A percentile compares a stretch with the other conserved stretches of the same genome.
phyloP scores from a whole-genome alignment of 2,113 vertebrate genomes.

The Lepidiolamprologus cunningtoni region DNA sequence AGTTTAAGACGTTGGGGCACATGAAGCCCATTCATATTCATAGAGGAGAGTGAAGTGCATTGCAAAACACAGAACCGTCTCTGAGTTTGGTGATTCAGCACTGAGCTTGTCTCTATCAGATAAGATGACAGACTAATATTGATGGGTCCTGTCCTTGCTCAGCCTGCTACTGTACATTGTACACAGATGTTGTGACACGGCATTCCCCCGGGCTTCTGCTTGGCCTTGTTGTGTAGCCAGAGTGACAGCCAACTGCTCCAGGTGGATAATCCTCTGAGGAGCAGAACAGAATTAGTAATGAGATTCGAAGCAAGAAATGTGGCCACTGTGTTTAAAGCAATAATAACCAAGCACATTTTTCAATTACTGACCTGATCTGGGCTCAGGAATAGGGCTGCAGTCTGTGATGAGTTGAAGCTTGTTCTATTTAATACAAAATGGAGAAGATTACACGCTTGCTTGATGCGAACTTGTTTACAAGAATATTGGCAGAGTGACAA shows the following conservation, averaged over 20 bases:
- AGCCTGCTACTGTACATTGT: conserved; percentile 42
- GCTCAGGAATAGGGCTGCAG: not conserved
- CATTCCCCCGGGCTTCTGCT: conserved; percentile 26
- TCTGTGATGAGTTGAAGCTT: not conserved
- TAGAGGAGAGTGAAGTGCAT: not conserved
- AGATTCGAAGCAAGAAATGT: conserved; percentile 15
- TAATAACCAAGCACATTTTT: conserved; percentile 5
- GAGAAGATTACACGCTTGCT: not conserved
- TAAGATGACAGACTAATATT: conserved; percentile 59
- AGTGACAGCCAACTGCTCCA: conserved; percentile 41
- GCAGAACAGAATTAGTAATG: conserved; percentile 20
- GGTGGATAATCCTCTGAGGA: conserved; percentile 28
- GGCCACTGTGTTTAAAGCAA: conserved; percentile 11
- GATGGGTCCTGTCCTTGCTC: conserved; percentile 60
- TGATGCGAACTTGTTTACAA: not conserved
- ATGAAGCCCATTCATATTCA: conserved; percentile 31
- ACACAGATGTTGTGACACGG: conserved; percentile 1
- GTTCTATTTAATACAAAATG: not conserved
- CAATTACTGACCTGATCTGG: conserved; percentile 14
- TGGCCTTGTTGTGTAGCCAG: conserved; percentile 10
- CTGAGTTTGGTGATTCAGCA: conserved; percentile 49
- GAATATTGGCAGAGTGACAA: not conserved
- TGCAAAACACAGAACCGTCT: conserved; percentile 11
- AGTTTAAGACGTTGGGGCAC: not conserved
- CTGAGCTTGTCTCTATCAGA: conserved; percentile 53